Conservation (phyloP, 2,113 vertebrate species). For the Alethe castanea region DNA sequence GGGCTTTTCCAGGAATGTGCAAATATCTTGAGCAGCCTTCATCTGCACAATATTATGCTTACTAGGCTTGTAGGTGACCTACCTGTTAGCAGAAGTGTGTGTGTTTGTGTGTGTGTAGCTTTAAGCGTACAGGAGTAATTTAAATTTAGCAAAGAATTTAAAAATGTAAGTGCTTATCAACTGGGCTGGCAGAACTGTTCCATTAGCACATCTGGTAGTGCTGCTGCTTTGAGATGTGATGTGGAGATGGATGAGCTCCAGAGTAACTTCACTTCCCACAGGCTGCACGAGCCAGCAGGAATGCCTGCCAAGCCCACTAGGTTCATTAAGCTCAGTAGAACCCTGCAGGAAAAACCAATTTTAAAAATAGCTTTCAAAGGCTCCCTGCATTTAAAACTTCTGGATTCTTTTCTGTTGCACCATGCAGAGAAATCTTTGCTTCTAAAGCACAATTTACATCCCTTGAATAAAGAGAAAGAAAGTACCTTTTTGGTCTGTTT, state of each 20-base stretch:
- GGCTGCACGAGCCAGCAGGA: constrained; percentile 36
- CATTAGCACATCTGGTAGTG: constrained; percentile 62
- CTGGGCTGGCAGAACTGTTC: constrained; percentile 22
- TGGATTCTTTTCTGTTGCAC: constrained; percentile 1
- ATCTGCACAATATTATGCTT: neutral
- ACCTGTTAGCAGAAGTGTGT: neutral
- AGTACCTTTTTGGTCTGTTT: neutral
- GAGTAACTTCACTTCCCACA: constrained; percentile 15
- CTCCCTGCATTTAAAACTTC: constrained; percentile 49
- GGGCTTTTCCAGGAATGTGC: neutral
- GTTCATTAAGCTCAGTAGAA: constrained; percentile 65
- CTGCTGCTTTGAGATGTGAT: constrained; percentile 40
- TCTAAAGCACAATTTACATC: neutral
- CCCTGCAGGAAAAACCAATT: constrained; percentile 37
- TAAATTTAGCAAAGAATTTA: constrained; percentile 37
- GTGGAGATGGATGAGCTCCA: constrained; percentile 52
- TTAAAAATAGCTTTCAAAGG: constrained; percentile 59
- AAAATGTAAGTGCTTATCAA: constrained; percentile 40
- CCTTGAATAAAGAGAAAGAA: neutral
- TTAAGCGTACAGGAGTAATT: constrained; percentile 3
- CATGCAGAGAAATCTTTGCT: neutral
- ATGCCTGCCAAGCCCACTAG: constrained; percentile 51
- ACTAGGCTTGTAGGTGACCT: neutral
- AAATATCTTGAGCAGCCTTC: neutral
- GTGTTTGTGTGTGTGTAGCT: neutral